phyloP scores from a whole-genome alignment of 2,113 vertebrate species.

The Columba livia region DNA sequence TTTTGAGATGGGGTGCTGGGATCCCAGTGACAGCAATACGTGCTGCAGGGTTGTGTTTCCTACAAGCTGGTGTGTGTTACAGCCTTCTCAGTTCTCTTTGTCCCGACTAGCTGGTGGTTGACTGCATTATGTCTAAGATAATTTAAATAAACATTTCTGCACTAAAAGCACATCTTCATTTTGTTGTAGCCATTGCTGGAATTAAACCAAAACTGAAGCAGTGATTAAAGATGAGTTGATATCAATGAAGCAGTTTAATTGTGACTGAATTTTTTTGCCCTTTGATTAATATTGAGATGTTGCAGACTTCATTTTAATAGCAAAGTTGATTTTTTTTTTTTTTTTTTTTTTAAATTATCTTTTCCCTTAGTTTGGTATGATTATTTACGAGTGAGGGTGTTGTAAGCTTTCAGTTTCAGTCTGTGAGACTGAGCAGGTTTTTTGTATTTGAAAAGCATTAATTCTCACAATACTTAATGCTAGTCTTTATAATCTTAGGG shows the following conservation, averaged over 20 bases:
- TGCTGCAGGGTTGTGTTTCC: not conserved
- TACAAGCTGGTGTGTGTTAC: not conserved
- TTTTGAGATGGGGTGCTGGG: not conserved
- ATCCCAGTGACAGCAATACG: not conserved
- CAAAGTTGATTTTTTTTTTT: accelerated
- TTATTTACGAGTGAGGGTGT: not conserved
- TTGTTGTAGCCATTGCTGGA: not conserved
- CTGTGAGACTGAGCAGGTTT: not conserved
- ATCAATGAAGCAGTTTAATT: not conserved
- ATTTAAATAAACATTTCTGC: not conserved
- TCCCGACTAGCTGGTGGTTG: not conserved
- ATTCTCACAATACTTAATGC: not conserved
- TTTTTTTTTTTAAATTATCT: no score
- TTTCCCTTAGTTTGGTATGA: not conserved
- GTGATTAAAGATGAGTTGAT: conserved; percentile 3
- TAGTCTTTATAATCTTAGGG: not conserved
- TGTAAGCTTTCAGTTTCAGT: not conserved
- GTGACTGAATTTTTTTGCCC: not conserved
- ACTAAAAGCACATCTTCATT: not conserved
- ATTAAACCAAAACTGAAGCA: not conserved
- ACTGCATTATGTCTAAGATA: not conserved
- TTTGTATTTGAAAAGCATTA: not conserved
- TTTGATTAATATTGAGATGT: not conserved
- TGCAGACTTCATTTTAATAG: not conserved
- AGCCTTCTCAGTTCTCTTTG: not conserved